Conservation (phyloP, 1,140 invertebrate genomes). For the Agraylea sexmaculata region DNA sequence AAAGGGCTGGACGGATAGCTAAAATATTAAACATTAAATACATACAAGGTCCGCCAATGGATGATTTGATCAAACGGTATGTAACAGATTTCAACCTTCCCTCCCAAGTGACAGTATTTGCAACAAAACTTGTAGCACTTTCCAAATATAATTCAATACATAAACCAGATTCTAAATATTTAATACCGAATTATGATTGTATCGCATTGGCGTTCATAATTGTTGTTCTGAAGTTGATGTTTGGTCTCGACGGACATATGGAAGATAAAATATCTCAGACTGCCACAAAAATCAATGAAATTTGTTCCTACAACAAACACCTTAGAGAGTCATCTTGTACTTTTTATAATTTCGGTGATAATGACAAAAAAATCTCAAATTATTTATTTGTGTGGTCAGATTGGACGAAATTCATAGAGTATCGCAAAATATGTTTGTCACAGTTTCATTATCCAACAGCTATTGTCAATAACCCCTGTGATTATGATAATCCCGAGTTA, state of each 20-base stretch:
- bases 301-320: constrained; percentile 6
- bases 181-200: constrained; percentile 47
- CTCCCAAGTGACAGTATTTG: constrained; percentile 27
- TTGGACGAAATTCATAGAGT: constrained; percentile 50
- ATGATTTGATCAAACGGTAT: constrained; percentile 23
- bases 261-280: constrained; percentile 46
- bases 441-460: constrained; percentile 43
- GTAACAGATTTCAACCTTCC: constrained; percentile 22
- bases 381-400: constrained; percentile 47
- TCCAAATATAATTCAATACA: no score
- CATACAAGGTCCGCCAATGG: constrained; percentile 36
- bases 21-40: constrained; percentile 21
- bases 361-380: constrained; percentile 1
- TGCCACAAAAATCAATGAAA: constrained; percentile 37
- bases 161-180: no score
- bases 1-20: constrained; percentile 5
- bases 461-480: constrained; percentile 25
- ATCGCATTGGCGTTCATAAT: constrained; percentile 49
- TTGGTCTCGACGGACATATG: constrained; percentile 49
- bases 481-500: constrained; percentile 13
- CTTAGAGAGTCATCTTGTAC: not conserved
- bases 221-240: constrained; percentile 48
- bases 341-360: constrained; percentile 12
- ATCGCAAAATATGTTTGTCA: constrained; percentile 40
- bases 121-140: constrained; percentile 33